These are phyloP conservation scores for Rattus norvegicus DNA, from an alignment of 2,113 vertebrate genomes.

Conservation along the genomic window GRCr8 NC_086023.1:74068001-74068500, in stretches of 20 bases:
- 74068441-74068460: slow-evolving; percentile 41
- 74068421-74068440: not conserved
- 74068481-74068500: slow-evolving; percentile 10
- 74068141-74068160: not conserved
- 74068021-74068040: not conserved
- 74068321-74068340: slow-evolving; percentile 7
- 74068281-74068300: slow-evolving; percentile 49
- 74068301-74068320: slow-evolving; percentile 51
- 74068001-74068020: not conserved
- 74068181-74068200: not conserved
- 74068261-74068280: slow-evolving; percentile 9
- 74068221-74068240: not conserved
- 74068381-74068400: slow-evolving; percentile 51
- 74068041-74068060: too few species aligned
- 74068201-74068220: not conserved
- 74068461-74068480: slow-evolving; percentile 40
- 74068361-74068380: not conserved
- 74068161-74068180: not conserved
- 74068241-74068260: slow-evolving; percentile 25
- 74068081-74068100: not conserved
- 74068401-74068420: slow-evolving; percentile 49
- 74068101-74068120: not conserved
- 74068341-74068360: slow-evolving; percentile 65
- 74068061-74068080: too few species aligned
- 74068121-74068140: not conserved